These are phyloP conservation scores for Trichechus manatus DNA, from an alignment of 2,113 vertebrate genomes.

Conservation along the genomic window DNA sequence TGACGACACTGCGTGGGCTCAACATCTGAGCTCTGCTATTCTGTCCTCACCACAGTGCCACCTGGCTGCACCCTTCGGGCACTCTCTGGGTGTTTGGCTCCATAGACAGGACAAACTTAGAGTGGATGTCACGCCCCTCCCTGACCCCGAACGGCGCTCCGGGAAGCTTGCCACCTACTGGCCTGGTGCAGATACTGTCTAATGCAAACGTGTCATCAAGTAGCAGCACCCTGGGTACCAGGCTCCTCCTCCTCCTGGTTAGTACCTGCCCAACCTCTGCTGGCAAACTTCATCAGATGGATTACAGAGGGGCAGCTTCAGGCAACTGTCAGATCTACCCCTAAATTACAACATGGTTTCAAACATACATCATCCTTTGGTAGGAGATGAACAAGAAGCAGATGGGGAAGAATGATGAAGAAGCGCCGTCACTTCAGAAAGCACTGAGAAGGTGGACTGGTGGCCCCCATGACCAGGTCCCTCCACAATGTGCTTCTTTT, in stretches of 20 bases:
- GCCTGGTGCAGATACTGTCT: background rate
- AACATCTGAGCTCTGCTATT: no score
- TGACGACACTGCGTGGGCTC: no score
- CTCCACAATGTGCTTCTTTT: background rate
- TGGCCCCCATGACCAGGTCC: rapidly evolving
- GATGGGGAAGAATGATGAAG: background rate
- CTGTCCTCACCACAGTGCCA: background rate
- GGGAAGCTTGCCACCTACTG: background rate
- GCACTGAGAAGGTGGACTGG: background rate
- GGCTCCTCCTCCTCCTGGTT: background rate
- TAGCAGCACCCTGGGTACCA: background rate
- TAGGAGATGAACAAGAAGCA: background rate
- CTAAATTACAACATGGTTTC: background rate
- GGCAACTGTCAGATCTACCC: background rate
- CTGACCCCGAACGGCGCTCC: background rate
- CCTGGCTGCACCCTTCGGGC: rapidly evolving
- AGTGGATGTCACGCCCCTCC: background rate
- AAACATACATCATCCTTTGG: background rate
- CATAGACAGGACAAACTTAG: rapidly evolving
- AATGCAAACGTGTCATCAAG: background rate
- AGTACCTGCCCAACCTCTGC: background rate
- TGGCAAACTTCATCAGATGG: background rate
- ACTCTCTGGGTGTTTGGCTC: no score
- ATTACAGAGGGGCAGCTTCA: background rate
- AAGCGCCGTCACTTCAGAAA: rapidly evolving